Percentiles rank a stretch among this genome's conserved stretches.
Conservation (phyloP, 1,140 invertebrate genomes). For the Bombus huntii region DNA sequence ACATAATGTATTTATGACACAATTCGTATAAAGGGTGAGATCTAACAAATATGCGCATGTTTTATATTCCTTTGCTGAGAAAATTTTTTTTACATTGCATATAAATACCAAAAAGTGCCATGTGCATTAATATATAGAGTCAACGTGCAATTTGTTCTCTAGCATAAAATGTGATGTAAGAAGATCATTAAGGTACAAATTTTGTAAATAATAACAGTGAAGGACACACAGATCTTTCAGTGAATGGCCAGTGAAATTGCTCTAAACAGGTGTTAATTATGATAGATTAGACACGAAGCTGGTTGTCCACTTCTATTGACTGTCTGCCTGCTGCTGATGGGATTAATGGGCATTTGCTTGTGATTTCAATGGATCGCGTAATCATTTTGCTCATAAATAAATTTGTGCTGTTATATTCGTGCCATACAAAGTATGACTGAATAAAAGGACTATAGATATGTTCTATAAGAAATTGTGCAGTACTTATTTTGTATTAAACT, state of each 20-base stretch:
- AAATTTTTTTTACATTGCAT: constrained; percentile 21
- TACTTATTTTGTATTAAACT: constrained; percentile 25
- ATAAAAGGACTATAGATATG: constrained; percentile 30
- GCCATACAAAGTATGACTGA: constrained; percentile 22
- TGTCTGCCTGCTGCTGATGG: constrained; percentile 69
- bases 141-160: constrained; percentile 22
- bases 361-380: constrained; percentile 37
- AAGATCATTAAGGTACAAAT: constrained; percentile 12
- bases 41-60: constrained; percentile 71
- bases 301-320: constrained; percentile 58
- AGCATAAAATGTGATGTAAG: constrained; percentile 41
- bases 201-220: constrained; percentile 18
- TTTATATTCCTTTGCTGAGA: constrained; percentile 44
- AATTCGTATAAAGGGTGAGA: constrained; percentile 59
- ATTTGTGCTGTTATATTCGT: constrained; percentile 45
- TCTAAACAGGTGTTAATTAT: constrained; percentile 16
- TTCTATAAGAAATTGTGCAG: constrained; percentile 14
- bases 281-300: constrained; percentile 44
- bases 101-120: constrained; percentile 14
- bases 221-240: constrained; percentile 1
- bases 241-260: constrained; percentile 30
- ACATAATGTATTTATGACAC: constrained; percentile 57
- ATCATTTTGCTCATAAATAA: constrained; percentile 42
- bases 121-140: constrained; percentile 26
- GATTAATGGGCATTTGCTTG: constrained; percentile 48